A percentile compares a stretch with the other conserved stretches of the same genome.
Conservation (phyloP, 1,140 invertebrate genomes). For the Leptonema lineaticorne region DNA sequence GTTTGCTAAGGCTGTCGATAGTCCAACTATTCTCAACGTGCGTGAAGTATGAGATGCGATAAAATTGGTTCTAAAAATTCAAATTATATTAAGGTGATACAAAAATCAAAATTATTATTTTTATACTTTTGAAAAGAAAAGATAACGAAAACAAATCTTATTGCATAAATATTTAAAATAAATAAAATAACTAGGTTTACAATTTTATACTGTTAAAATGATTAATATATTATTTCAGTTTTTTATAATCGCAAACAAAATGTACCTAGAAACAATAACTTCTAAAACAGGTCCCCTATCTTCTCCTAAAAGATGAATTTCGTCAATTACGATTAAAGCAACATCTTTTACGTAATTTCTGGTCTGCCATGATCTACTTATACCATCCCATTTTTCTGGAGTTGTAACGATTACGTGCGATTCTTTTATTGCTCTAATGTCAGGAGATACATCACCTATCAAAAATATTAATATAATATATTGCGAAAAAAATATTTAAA, state of each 20-base stretch:
- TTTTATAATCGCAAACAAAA: conserved; percentile 39
- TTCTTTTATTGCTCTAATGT: conserved; percentile 78
- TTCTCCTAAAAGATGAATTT: conserved; percentile 95
- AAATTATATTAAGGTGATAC: neutral
- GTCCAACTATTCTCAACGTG: conserved; percentile 83
- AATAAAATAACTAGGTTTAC: too few relatives aligned
- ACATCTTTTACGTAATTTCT: conserved; percentile 93
- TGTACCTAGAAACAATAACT: conserved; percentile 81
- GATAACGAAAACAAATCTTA: too few relatives aligned
- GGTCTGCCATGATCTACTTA: conserved; percentile 96
- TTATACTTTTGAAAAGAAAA: too few relatives aligned
- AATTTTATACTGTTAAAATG: neutral
- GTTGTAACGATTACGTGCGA: conserved; percentile 97
- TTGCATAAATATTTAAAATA: too few relatives aligned
- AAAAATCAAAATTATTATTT: neutral
- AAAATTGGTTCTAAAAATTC: conserved; percentile 73
- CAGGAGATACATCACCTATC: conserved; percentile 86
- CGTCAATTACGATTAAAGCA: conserved; percentile 94
- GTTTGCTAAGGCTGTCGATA: conserved; percentile 97
- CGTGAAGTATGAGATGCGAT: conserved; percentile 83
- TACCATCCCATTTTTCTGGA: conserved; percentile 99
- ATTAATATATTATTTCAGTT: too few relatives aligned
- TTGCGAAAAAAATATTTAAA: neutral
- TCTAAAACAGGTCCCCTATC: conserved; percentile 84
- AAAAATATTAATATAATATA: conserved; percentile 43